Conservation (phyloP, 2,888 invertebrate species). For the Drosophila kanekoi region DNA sequence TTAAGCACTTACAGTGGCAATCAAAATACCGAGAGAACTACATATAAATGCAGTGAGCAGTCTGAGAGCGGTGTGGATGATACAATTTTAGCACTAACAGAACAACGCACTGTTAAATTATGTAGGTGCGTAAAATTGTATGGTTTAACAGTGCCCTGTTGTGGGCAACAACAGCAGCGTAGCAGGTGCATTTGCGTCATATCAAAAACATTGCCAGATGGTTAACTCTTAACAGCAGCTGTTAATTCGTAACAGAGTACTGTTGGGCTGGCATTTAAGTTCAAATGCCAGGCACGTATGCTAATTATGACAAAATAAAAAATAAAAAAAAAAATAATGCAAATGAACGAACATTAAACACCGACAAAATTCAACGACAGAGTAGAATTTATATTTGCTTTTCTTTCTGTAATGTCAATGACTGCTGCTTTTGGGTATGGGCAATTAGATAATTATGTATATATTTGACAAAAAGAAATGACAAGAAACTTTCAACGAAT, state of each 20-base stretch:
- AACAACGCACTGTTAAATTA: conserved; percentile 32
- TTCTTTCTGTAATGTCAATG: conserved; percentile 18
- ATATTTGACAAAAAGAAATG: not conserved
- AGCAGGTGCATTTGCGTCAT: conserved; percentile 58
- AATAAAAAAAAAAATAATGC: too few relatives aligned
- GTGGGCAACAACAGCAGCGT: conserved; percentile 23
- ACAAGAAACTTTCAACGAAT: not conserved
- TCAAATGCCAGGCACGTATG: conserved; percentile 74
- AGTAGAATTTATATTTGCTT: conserved; percentile 46
- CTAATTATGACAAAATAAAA: conserved; percentile 79
- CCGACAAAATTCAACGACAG: conserved; percentile 41
- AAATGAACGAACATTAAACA: conserved; percentile 69
- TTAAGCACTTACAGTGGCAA: conserved; percentile 66
- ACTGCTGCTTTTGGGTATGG: conserved; percentile 9
- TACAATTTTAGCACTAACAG: conserved; percentile 34
- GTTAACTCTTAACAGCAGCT: conserved; percentile 23
- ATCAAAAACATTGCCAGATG: conserved; percentile 41
- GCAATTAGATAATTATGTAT: conserved; percentile 17
- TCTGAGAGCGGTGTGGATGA: conserved; percentile 9
- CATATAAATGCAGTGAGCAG: conserved; percentile 32
- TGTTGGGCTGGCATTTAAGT: conserved; percentile 44
- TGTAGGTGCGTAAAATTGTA: conserved; percentile 16
- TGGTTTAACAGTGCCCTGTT: conserved; percentile 28
- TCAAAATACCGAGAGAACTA: conserved; percentile 44
- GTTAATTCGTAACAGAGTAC: conserved; percentile 37